Evolutionary conservation across 2,797 vertebrate genomes (phyloP), one percentile per base, ranked within the genome.

Genomic region (Propithecus perrieri): DNA sequence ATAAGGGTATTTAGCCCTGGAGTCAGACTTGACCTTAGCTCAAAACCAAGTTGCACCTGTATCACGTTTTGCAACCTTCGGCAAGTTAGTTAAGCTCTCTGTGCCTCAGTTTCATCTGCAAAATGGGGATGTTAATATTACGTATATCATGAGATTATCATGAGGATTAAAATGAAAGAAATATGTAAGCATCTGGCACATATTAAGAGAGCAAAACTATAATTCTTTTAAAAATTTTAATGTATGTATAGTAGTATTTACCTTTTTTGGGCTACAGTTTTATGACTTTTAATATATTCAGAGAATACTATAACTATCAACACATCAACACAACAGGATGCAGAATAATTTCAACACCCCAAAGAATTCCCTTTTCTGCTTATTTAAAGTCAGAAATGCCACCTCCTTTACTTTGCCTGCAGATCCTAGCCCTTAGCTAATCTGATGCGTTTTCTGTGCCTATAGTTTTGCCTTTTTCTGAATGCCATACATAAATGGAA

Each of bases 121-220:
- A 85, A 92, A 59, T 78, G n/a, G 14, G 35, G 13, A 46, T 38
- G 30, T 63, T 71, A 90, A 41, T 15, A 28, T 67, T 79, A 33
- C 30, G 11, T 80, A 53, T 74, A 33, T 78, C 61, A 6, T 11
- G 7, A 41, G 26, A 5, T 48, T 89, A 41, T 85, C 35, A 28
- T 72, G 59, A 84, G 53, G 48, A 86, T 93, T 80, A 93, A 92
- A 95, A 83, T 90, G n/a, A 74, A 96, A 87, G 33, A 55, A 89
- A 81, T 18, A 63, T 38, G 43, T 22, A 85, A 78, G 26, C 14
- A 84, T 24, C 30, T 75, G 41, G 50, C 17, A 55, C 59, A 35
- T 48, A 33, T 7, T 67, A 72, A 83, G 50, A 81, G n/a, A 71
- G 38, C 61, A 94, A 84, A 28, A 57, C 24, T 10, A 57, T 48